Evolutionary conservation across 2,113 vertebrate genomes (phyloP), one percentile per base, ranked within the genome.

Genomic region (Typhlomys cinereus): DNA sequence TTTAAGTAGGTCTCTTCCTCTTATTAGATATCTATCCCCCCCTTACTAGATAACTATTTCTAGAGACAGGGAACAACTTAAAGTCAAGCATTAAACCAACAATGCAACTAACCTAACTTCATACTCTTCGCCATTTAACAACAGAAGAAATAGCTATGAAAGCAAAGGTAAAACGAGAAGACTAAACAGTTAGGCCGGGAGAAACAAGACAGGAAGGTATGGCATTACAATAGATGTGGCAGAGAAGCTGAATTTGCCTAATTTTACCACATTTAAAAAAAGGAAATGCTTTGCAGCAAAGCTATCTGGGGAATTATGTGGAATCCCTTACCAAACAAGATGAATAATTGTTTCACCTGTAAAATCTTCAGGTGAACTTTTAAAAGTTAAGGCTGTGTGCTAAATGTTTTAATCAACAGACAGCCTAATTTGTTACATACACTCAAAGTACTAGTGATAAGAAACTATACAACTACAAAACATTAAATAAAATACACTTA

Each of bases 401-500:
- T 52, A 41, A n/a, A 61, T 48, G 66, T 27, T 44, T 34, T n/a
- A 90, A n/a, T 23, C 67, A 64, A 89, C 52, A 67, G 27, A 29
- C 0, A 46, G 31, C 41, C 36, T 18, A 34, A 57, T 9, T 21
- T 36, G 48, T 34, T 46, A 70, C n/a, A 59, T 13, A 7, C 57
- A 54, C 27, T 41, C 4, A 44, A 59, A 48, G 23, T 50, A 7
- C 82, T 71, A 44, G 20, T 71, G 27, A 25, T 18, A 61, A 73
- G 31, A 74, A 59, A 70, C n/a, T 41, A 76, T 48, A 71, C 66
- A 67, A 46, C 48, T 29, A 74, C n/a, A 79, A 82, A 46, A 91
- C 78, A 88, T n/a, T 62, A 94, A 84, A 75, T 2, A 75, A 61
- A n/a, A 74, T 44, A 18, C 31, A 88, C 46, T 94, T 83, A 59